Conservation (phyloP, 1,140 invertebrate genomes). For the Calliopsis andreniformis region DNA sequence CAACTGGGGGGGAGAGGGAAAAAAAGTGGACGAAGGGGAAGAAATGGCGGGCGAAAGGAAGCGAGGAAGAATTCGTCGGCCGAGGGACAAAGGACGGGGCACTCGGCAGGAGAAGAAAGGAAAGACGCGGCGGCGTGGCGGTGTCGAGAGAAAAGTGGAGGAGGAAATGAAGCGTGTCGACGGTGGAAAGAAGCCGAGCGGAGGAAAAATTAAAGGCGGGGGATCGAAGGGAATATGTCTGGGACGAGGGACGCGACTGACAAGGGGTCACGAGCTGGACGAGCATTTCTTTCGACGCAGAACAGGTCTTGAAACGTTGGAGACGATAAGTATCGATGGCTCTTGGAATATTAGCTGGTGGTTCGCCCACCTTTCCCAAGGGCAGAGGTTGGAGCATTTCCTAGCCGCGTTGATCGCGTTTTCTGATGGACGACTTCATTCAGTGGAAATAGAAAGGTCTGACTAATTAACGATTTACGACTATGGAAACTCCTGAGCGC, state of each 20-base stretch:
- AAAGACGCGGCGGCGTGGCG: not conserved
- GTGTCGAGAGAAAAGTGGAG: not conserved
- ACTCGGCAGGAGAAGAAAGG: not conserved
- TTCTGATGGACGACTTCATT: too few relatives aligned
- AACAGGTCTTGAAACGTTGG: too few relatives aligned
- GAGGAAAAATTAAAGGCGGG: constrained; percentile 27
- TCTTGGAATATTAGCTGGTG: too few relatives aligned
- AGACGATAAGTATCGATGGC: too few relatives aligned
- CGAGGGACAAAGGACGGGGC: not conserved
- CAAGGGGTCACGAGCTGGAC: too few relatives aligned
- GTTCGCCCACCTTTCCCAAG: too few relatives aligned
- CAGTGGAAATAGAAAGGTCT: too few relatives aligned
- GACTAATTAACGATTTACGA: too few relatives aligned
- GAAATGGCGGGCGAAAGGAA: not conserved
- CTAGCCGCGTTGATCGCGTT: too few relatives aligned
- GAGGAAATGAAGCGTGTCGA: constrained; percentile 37
- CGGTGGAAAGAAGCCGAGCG: constrained; percentile 2
- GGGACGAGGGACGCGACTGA: not conserved
- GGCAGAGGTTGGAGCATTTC: too few relatives aligned
- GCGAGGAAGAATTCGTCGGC: not conserved
- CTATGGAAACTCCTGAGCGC: too few relatives aligned
- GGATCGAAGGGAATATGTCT: constrained; percentile 19
- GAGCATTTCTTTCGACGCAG: too few relatives aligned
- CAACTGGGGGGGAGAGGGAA: not conserved
- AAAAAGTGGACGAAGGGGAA: not conserved